phyloP scores from a whole-genome alignment of 2,888 invertebrate genomes.

The Lamellibrachia satsuma region DNA sequence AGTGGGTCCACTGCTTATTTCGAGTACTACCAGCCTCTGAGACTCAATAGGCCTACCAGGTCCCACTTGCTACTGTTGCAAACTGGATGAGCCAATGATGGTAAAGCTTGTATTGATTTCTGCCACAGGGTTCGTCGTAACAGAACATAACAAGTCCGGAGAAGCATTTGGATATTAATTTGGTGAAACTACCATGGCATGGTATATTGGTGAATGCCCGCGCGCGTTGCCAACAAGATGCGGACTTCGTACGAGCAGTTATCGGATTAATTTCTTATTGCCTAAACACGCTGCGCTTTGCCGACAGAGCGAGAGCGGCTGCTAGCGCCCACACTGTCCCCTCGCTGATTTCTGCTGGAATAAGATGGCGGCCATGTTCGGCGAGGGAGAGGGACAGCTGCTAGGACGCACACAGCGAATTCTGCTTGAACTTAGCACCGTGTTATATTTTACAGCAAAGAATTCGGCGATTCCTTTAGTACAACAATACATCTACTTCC shows the following conservation, averaged over 20 bases:
- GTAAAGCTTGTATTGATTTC: background rate
- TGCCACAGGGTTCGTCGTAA: background rate
- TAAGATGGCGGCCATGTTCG: background rate
- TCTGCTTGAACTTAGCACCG: constrained; percentile 40
- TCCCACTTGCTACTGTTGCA: background rate
- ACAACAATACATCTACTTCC: constrained; percentile 43
- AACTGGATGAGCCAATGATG: background rate
- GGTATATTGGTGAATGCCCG: background rate
- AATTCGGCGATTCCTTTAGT: constrained; percentile 42
- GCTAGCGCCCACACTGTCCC: background rate
- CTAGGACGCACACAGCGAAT: constrained; percentile 38
- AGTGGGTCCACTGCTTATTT: background rate
- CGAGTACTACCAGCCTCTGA: too few relatives aligned
- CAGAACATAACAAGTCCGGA: background rate
- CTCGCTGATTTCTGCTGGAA: background rate
- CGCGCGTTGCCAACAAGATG: background rate
- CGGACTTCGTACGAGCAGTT: background rate
- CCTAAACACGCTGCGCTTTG: background rate
- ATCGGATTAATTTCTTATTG: background rate
- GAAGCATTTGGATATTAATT: background rate
- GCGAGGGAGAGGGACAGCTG: constrained; percentile 21
- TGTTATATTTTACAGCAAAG: constrained; percentile 44
- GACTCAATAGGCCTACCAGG: background rate
- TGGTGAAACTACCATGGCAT: background rate
- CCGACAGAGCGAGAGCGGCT: background rate